Percentiles rank a stretch among this genome's conserved stretches.
Evolutionary conservation across 2,113 vertebrate genomes (phyloP).

Genomic region (Henicopernis longicauda): DNA sequence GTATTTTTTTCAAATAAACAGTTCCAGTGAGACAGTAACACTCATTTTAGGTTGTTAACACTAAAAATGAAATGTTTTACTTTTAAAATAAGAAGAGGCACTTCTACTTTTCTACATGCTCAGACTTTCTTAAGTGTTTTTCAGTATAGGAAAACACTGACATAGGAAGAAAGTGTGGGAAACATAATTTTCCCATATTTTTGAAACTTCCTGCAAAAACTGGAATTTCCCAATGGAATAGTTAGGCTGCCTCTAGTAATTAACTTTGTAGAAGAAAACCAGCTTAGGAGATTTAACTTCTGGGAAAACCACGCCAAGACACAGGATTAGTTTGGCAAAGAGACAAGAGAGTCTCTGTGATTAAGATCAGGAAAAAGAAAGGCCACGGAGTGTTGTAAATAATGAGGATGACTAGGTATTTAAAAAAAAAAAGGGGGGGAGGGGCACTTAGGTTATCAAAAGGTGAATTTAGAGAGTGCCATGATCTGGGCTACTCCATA

Average conservation of each 20-base stretch:
- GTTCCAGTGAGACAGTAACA: not conserved
- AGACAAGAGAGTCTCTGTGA: not conserved
- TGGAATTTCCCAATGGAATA: conserved; percentile 32
- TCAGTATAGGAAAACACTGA: not conserved
- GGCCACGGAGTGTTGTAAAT: not conserved
- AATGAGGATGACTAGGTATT: not conserved
- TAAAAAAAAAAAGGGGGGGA: no score
- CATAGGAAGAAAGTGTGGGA: not conserved
- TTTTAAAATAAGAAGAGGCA: not conserved
- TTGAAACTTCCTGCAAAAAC: not conserved
- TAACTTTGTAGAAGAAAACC: conserved; percentile 8
- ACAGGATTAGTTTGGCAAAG: not conserved
- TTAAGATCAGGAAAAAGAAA: not conserved
- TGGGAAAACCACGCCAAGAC: not conserved
- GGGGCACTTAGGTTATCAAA: not conserved
- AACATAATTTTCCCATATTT: conserved; percentile 24
- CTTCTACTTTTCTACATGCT: not conserved
- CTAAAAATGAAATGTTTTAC: not conserved
- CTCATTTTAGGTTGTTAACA: not conserved
- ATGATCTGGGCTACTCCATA: not conserved
- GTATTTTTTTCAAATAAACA: not conserved
- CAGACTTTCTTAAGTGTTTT: not conserved
- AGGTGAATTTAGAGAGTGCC: not conserved
- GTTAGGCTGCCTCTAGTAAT: conserved; percentile 11
- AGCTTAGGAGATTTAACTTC: conserved; percentile 10